Conservation (phyloP, 2,113 vertebrate species). For the Myotis brandtii region DNA sequence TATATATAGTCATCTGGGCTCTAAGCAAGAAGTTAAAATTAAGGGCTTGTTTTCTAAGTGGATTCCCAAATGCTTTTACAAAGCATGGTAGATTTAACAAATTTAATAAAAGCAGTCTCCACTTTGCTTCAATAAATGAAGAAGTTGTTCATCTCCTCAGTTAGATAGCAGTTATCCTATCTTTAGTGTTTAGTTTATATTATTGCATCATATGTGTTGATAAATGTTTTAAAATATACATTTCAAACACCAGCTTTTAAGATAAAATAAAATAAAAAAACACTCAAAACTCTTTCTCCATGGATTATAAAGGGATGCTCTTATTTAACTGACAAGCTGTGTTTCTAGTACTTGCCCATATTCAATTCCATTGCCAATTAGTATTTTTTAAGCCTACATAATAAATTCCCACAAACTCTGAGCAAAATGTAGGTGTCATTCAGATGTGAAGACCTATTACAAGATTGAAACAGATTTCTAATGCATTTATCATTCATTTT, state of each 20-base stretch:
- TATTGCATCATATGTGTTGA: neutral
- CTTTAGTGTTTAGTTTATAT: slow-evolving; percentile 76
- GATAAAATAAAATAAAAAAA: slow-evolving; percentile 65
- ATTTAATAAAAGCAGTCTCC: slow-evolving; percentile 76
- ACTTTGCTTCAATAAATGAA: slow-evolving; percentile 77
- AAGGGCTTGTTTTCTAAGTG: slow-evolving; percentile 75
- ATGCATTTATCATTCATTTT: slow-evolving; percentile 85
- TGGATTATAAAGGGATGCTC: slow-evolving; percentile 19
- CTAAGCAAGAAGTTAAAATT: slow-evolving; percentile 81
- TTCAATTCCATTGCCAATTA: slow-evolving; percentile 83
- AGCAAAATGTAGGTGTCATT: slow-evolving; percentile 77
- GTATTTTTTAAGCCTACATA: slow-evolving; percentile 49
- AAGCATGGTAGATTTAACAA: slow-evolving; percentile 80
- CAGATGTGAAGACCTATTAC: slow-evolving; percentile 85
- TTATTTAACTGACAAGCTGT: slow-evolving; percentile 55
- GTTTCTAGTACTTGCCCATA: slow-evolving; percentile 49
- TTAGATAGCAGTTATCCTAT: slow-evolving; percentile 57
- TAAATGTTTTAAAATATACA: slow-evolving; percentile 70
- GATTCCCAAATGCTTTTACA: slow-evolving; percentile 74
- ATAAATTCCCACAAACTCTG: slow-evolving; percentile 74
- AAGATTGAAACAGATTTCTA: slow-evolving; percentile 86
- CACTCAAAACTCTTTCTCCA: slow-evolving; percentile 56
- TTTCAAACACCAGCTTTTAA: slow-evolving; percentile 59
- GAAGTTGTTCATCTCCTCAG: slow-evolving; percentile 75
- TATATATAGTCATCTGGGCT: slow-evolving; percentile 73